Percentiles rank a stretch among this genome's conserved stretches.
phyloP scores from a whole-genome alignment of 2,888 invertebrate species.

The Agriopis aurantiaria region DNA sequence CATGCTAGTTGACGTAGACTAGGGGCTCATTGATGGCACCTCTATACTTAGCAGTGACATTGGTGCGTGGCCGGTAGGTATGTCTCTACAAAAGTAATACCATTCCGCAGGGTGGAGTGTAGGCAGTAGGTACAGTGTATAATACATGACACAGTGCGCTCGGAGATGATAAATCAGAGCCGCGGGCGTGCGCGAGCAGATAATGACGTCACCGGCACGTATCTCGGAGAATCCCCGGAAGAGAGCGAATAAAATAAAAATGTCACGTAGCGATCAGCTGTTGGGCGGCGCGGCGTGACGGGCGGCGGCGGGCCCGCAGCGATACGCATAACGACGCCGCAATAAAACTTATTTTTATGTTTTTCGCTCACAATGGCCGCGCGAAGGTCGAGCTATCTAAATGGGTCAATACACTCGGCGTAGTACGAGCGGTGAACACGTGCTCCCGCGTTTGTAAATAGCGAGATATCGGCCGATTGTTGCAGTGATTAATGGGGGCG shows the following conservation, averaged over 20 bases:
- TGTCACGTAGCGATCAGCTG: constrained; percentile 87
- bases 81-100: constrained; percentile 67
- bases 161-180: constrained; percentile 81
- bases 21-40: constrained; percentile 58
- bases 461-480: constrained; percentile 87
- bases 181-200: constrained; percentile 72
- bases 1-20: constrained; percentile 27
- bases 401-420: constrained; percentile 86
- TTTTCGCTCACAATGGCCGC: constrained; percentile 87
- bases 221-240: constrained; percentile 86
- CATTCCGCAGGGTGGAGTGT: constrained; percentile 64
- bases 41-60: constrained; percentile 65
- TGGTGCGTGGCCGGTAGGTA: constrained; percentile 54
- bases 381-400: constrained; percentile 87
- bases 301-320: constrained; percentile 68
- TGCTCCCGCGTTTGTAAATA: constrained; percentile 86
- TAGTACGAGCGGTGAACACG: constrained; percentile 84
- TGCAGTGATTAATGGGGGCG: constrained; percentile 86
- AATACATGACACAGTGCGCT: constrained; percentile 55
- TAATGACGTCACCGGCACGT: constrained; percentile 85
- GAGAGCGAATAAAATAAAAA: constrained; percentile 86
- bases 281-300: constrained; percentile 77
- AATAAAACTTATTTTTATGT: constrained; percentile 87
- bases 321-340: constrained; percentile 86
- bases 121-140: background rate